Conservation (phyloP, 2,797 vertebrate species). For the Micropoecilia bifurca region DNA sequence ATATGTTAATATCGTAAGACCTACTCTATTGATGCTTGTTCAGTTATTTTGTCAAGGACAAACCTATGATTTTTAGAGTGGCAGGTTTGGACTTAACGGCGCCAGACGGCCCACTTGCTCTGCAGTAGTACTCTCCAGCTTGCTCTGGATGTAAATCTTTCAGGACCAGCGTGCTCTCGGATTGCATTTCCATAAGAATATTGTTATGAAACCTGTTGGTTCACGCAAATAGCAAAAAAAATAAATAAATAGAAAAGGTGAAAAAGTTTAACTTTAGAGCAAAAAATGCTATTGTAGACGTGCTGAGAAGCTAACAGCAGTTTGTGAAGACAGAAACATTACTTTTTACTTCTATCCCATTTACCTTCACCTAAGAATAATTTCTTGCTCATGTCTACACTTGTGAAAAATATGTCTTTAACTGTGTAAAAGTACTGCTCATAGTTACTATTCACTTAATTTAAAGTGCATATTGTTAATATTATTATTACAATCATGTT, state of each 20-base stretch:
- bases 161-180: conserved; percentile 88
- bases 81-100: conserved; percentile 88
- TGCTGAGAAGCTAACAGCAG: background rate
- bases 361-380: background rate
- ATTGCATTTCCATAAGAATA: conserved; percentile 85
- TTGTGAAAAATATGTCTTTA: background rate
- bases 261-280: background rate
- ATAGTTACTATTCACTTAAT: background rate
- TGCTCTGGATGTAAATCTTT: conserved; percentile 85
- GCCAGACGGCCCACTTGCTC: conserved; percentile 88
- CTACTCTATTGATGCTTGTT: background rate
- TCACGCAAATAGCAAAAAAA: conserved; percentile 20
- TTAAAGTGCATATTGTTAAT: background rate
- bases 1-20: conserved; percentile 7
- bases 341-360: background rate
- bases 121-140: conserved; percentile 92
- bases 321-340: background rate
- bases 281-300: background rate
- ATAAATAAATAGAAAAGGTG: background rate
- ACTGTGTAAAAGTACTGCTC: background rate
- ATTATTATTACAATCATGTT: too few relatives aligned
- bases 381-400: background rate
- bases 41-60: conserved; percentile 35
- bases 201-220: conserved; percentile 92
- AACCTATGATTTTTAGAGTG: conserved; percentile 89